A percentile compares a stretch with the other conserved stretches of the same genome.
Evolutionary conservation across 2,797 vertebrate genomes (phyloP).

Genomic region (Sebastes minor): DNA sequence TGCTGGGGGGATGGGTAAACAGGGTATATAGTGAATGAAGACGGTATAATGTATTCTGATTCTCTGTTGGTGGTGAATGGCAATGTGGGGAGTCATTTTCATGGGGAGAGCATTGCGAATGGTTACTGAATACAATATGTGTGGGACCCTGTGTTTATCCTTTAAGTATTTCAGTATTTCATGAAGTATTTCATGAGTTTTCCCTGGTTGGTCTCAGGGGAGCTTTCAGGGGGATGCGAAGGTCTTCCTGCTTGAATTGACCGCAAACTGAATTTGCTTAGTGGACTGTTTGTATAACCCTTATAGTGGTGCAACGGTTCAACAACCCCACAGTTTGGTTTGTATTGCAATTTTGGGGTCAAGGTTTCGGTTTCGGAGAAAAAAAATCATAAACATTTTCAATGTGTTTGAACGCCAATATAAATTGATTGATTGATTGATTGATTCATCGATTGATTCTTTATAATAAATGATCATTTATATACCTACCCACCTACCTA

Average conservation of each 20-base stretch:
- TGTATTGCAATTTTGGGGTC: too few relatives aligned
- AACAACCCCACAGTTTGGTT: accelerated
- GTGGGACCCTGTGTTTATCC: slow-evolving; percentile 8
- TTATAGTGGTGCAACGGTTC: too few relatives aligned
- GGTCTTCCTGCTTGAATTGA: background rate
- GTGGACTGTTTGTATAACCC: background rate
- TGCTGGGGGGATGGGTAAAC: background rate
- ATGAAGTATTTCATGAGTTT: background rate
- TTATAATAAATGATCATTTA: too few relatives aligned
- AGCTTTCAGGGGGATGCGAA: background rate
- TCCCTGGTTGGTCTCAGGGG: background rate
- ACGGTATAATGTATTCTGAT: slow-evolving; percentile 3
- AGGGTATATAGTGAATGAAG: background rate
- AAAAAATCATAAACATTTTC: too few relatives aligned
- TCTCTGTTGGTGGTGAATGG: slow-evolving; percentile 12
- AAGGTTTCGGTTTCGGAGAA: too few relatives aligned
- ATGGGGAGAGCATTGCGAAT: background rate
- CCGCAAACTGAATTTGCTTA: background rate
- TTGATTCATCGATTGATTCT: too few relatives aligned
- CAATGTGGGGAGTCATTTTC: slow-evolving; percentile 12
- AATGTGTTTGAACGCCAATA: too few relatives aligned
- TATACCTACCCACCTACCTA: too few relatives aligned
- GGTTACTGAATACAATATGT: slow-evolving; percentile 31
- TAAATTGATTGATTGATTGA: too few relatives aligned
- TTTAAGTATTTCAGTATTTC: slow-evolving; percentile 3